Base-by-base conservation (phyloP, 2,888 invertebrate species). In the Agonopterix subpropinquella region DNA sequence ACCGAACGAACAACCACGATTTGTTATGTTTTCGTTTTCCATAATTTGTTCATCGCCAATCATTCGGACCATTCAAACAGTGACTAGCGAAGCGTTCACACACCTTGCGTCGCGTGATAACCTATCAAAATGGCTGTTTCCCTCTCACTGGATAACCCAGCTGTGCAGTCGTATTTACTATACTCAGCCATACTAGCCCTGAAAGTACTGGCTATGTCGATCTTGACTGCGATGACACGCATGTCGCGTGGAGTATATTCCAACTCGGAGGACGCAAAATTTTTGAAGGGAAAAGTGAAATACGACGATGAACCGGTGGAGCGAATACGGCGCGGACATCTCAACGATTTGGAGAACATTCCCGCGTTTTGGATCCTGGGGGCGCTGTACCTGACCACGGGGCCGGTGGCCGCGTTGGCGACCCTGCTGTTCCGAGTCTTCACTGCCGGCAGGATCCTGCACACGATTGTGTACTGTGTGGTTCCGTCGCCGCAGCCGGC, bases 331-430 rank as follows among this genome's bases (percentile, higher is more conserved):
- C 77, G 92, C 65, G 93, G 92, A 9, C 93, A 94, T 67, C 81
- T 90, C 59, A 94, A 94, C 64, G 94, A 94, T 68, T 67, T 94
- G 72, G 94, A 94, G 76, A 94, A 93, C 70, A 93, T 94, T 48
- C 88, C 91, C 0, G 85, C 90, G 1, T 94, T 93, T 68, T 87
- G 92, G 70, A 62, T 92, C 10, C 72, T 91, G 36, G 91, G 90
- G 4, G 85, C 90, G 4, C 68, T 91, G 49, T 94, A 92, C 77
- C 65, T 92, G 50, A 80, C 90, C 28, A 92, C 92, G 0, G 81
- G 82, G 0, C 93, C 94, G 0, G 73, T 57, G 1, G 65, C 58
- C 0, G 69, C 70, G 11, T 78, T 72, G 74, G 83, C 86, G 3
- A 70, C 67, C 13, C 54, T 80, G 8, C 67, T 88, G 42, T 86